These are phyloP conservation scores for Xiphorhynchus elegans DNA, from an alignment of 2,113 vertebrate species.

Conservation along the genomic window DNA sequence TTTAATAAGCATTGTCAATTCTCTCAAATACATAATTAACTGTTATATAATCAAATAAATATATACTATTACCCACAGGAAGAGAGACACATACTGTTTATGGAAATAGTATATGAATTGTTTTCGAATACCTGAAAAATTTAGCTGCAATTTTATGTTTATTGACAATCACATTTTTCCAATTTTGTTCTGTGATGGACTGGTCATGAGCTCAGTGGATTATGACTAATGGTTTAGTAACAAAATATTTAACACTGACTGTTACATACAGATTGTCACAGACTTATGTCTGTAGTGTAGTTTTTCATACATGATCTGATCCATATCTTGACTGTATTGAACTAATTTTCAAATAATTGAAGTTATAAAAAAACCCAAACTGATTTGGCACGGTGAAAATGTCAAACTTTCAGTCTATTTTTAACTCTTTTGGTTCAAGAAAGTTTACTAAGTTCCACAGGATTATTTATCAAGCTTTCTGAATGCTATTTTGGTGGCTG, in stretches of 20 bases:
- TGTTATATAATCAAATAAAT: background rate
- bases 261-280: background rate
- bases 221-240: background rate
- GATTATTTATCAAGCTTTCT: background rate
- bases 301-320: background rate
- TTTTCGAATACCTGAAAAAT: background rate
- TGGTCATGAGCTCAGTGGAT: background rate
- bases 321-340: background rate
- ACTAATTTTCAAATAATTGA: background rate
- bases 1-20: background rate
- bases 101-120: background rate
- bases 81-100: background rate
- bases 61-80: background rate
- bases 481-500: background rate
- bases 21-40: background rate
- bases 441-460: background rate
- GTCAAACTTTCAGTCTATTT: background rate
- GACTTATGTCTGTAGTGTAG: background rate
- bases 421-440: background rate
- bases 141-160: background rate
- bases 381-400: background rate
- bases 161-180: background rate
- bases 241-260: background rate
- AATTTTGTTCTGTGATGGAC: background rate
- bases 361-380: background rate